These are phyloP conservation scores for Apamea crenata DNA, from an alignment of 2,888 invertebrate genomes.

Conservation along the genomic window DNA sequence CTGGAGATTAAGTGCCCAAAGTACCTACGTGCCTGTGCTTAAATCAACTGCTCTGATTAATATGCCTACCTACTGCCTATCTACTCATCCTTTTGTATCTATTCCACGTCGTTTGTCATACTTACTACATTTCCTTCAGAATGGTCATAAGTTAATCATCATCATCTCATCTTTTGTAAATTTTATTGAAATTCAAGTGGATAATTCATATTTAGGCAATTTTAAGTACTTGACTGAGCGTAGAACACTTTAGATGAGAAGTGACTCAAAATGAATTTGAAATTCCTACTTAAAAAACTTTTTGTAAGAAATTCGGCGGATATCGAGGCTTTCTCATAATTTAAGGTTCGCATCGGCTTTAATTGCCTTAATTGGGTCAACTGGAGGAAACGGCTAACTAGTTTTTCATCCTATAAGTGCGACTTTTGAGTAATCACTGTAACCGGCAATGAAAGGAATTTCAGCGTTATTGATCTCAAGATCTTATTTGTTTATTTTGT, in stretches of 20 bases:
- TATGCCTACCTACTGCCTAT: neutral
- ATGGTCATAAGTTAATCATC: conserved; percentile 1
- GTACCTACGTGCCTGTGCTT: conserved; percentile 3
- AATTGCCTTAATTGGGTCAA: conserved; percentile 45
- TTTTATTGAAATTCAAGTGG: neutral
- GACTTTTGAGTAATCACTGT: conserved; percentile 17
- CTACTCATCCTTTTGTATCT: too few relatives aligned
- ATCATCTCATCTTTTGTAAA: neutral
- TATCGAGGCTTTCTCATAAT: conserved; percentile 14
- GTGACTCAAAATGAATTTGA: conserved; percentile 8
- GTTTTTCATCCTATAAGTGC: conserved; percentile 22
- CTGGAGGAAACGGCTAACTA: conserved; percentile 41
- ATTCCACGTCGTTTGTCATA: neutral
- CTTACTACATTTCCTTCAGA: neutral
- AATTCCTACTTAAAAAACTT: conserved; percentile 20
- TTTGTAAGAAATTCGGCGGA: conserved; percentile 14
- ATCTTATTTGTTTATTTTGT: neutral
- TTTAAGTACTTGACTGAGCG: neutral
- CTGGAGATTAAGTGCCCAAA: conserved; percentile 13
- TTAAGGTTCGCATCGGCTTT: conserved; percentile 24
- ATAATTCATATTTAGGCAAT: conserved; percentile 3
- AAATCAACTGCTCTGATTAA: conserved; percentile 17
- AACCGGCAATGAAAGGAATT: conserved; percentile 11
- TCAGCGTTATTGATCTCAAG: conserved; percentile 1
- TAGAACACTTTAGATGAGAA: neutral